Conservation (phyloP, 2,113 vertebrate species). For the Aegithalos caudatus region DNA sequence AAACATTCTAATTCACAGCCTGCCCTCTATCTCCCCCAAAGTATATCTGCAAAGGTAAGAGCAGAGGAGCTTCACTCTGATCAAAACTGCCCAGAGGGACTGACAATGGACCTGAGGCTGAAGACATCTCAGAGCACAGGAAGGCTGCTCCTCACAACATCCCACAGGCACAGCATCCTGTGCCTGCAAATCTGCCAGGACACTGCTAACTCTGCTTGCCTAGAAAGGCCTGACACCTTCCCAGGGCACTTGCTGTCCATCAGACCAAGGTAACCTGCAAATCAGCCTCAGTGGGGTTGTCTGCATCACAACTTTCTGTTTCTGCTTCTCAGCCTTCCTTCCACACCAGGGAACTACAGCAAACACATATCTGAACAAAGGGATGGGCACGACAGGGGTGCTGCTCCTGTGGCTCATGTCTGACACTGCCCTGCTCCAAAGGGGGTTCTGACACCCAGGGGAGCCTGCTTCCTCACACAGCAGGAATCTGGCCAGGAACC, state of each 20-base stretch:
- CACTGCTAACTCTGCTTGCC: neutral
- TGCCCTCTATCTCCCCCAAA: neutral
- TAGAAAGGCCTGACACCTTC: neutral
- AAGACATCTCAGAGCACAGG: neutral
- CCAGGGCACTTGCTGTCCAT: neutral
- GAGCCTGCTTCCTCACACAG: neutral
- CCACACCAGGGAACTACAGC: accelerated
- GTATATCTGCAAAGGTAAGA: neutral
- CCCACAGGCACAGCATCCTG: neutral
- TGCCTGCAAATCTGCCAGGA: neutral
- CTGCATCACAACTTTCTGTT: neutral
- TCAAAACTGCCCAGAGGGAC: neutral
- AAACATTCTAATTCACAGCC: neutral
- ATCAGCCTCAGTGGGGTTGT: neutral
- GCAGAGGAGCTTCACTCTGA: neutral
- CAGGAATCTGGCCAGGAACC: neutral
- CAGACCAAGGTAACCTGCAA: neutral
- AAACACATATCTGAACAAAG: neutral
- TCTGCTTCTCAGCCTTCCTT: neutral
- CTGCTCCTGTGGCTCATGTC: neutral
- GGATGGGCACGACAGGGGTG: neutral
- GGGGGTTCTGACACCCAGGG: neutral
- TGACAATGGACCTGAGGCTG: neutral
- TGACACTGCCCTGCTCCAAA: neutral
- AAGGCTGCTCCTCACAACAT: neutral